phyloP scores from a whole-genome alignment of 2,888 invertebrate genomes.

The Agriopis leucophaearia region DNA sequence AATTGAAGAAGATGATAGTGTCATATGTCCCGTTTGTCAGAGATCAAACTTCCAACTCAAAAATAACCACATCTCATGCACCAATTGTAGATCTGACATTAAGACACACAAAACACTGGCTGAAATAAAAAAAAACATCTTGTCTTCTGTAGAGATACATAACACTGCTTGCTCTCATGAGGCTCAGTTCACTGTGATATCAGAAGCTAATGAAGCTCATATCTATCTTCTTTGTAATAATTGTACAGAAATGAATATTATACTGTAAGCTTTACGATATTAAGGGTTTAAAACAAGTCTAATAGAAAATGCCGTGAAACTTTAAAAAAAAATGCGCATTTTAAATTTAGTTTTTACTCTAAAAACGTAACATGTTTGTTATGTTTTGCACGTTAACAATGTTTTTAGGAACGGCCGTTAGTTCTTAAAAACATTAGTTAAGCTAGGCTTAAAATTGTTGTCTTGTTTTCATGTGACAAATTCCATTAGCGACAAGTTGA shows the following conservation, averaged over 20 bases:
- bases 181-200: constrained; percentile 66
- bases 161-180: constrained; percentile 59
- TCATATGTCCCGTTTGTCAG: constrained; percentile 85
- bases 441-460: too few relatives aligned
- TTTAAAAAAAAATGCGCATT: too few relatives aligned
- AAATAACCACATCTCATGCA: constrained; percentile 58
- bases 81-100: constrained; percentile 69
- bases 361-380: too few relatives aligned
- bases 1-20: constrained; percentile 67
- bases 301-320: too few relatives aligned
- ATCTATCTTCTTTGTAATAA: constrained; percentile 73
- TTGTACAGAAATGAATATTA: constrained; percentile 70
- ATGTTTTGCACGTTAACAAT: too few relatives aligned
- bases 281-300: background rate
- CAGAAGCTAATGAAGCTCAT: constrained; percentile 68
- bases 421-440: too few relatives aligned
- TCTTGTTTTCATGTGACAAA: too few relatives aligned
- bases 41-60: constrained; percentile 65
- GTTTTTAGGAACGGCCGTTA: too few relatives aligned
- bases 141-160: constrained; percentile 67
- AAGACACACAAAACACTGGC: constrained; percentile 59
- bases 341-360: too few relatives aligned
- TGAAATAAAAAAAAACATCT: constrained; percentile 65
- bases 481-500: too few relatives aligned
- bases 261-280: constrained; percentile 29